phyloP scores from a whole-genome alignment of 35 echinoderm and acorn worm species.

The Acanthaster planci region DNA sequence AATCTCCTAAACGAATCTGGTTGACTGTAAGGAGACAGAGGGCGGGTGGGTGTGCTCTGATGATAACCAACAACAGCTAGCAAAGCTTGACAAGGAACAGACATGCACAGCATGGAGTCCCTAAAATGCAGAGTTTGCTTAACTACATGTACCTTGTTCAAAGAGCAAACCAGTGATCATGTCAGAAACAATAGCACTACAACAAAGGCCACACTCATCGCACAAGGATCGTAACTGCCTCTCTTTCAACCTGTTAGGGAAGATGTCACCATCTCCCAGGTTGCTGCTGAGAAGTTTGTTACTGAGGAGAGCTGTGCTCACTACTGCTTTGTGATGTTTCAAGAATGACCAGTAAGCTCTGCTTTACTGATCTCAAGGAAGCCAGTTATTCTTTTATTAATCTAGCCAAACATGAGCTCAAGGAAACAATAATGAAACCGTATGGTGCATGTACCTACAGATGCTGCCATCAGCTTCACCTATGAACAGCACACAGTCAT shows the following conservation, averaged over 20 bases:
- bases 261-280: conserved; percentile 28
- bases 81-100: neutral
- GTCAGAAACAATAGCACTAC: too few species aligned
- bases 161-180: too few species aligned
- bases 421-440: too few species aligned
- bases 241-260: conserved; percentile 14
- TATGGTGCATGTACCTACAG: too few species aligned
- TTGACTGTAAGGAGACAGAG: neutral
- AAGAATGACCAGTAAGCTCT: neutral
- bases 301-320: neutral
- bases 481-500: too few species aligned
- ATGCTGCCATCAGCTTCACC: too few species aligned
- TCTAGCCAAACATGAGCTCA: too few species aligned
- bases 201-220: too few species aligned
- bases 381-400: too few species aligned
- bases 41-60: neutral
- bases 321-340: neutral
- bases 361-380: too few species aligned
- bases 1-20: neutral
- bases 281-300: conserved; percentile 8
- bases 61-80: conserved; percentile 3
- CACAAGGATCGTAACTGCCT: conserved; percentile 3
- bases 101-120: neutral
- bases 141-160: too few species aligned
- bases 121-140: too few species aligned